Percentiles rank a stretch among this genome's conserved stretches.
Conservation (phyloP, 2,113 vertebrate genomes). For the Columba janthina region DNA sequence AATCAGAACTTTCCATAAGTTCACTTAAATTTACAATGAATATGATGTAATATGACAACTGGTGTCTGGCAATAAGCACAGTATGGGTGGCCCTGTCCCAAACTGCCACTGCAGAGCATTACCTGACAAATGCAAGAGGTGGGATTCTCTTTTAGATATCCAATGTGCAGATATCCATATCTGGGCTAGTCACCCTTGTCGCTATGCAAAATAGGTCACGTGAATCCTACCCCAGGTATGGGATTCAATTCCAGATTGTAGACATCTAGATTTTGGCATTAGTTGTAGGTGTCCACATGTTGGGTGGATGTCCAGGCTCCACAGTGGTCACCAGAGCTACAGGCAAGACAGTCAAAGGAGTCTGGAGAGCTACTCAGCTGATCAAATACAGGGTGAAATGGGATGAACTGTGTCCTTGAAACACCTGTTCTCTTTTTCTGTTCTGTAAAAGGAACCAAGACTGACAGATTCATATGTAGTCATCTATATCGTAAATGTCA, state of each 20-base stretch:
- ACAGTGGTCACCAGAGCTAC: not conserved
- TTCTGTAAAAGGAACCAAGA: not conserved
- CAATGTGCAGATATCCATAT: not conserved
- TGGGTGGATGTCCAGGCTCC: not conserved
- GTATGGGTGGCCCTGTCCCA: not conserved
- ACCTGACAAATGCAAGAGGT: not conserved
- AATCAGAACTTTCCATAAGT: not conserved
- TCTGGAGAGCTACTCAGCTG: not conserved
- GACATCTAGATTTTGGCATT: not conserved
- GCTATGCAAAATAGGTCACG: not conserved
- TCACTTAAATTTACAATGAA: not conserved
- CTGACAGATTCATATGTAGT: not conserved
- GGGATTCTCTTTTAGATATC: not conserved
- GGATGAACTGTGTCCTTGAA: not conserved
- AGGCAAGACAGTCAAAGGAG: not conserved
- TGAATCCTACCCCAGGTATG: not conserved
- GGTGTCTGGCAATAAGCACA: not conserved
- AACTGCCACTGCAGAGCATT: not conserved
- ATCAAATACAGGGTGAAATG: not conserved
- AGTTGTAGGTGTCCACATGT: not conserved
- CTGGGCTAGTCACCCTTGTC: not conserved
- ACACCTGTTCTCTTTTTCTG: not conserved
- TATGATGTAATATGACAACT: not conserved
- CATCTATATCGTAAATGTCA: not conserved
- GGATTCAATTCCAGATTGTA: not conserved